A percentile compares a stretch with the other conserved stretches of the same genome.
phyloP scores from a whole-genome alignment of 2,888 invertebrate species.

The Strigamia maritima region DNA sequence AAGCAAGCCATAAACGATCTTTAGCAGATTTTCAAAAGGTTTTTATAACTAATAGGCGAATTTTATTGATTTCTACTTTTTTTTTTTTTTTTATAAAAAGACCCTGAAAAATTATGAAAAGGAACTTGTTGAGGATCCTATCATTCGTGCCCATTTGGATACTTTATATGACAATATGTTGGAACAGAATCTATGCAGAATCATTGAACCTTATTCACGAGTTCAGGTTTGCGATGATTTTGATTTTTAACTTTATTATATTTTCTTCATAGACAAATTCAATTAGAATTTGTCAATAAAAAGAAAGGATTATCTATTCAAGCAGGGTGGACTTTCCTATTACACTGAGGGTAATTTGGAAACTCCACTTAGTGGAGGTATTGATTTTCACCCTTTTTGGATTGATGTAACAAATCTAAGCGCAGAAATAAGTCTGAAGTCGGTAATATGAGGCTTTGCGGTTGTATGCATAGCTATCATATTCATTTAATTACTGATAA shows the following conservation, averaged over 20 bases:
- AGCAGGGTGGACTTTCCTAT: no score
- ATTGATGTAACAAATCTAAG: conserved; percentile 28
- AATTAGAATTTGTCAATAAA: no score
- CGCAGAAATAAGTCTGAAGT: no score
- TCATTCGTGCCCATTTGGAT: conserved; percentile 93
- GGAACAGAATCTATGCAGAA: conserved; percentile 96
- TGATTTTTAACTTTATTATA: no score
- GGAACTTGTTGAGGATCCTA: conserved; percentile 91
- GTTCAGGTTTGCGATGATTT: conserved; percentile 64
- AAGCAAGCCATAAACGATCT: conserved; percentile 93
- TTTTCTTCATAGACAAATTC: no score
- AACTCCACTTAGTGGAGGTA: no score
- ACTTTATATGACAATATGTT: conserved; percentile 97
- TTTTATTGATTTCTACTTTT: background rate
- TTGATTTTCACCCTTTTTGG: no score
- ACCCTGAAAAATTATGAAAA: conserved; percentile 80
- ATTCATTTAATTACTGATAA: no score
- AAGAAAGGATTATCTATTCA: no score
- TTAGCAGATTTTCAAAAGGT: conserved; percentile 87
- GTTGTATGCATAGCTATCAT: background rate
- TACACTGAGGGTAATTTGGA: no score
- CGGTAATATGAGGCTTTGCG: background rate
- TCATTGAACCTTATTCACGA: conserved; percentile 97
- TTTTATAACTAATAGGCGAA: conserved; percentile 12
- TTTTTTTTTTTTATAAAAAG: conserved; percentile 54